phyloP scores from a whole-genome alignment of 2,113 vertebrate species.

The Meriones unguiculatus region DNA sequence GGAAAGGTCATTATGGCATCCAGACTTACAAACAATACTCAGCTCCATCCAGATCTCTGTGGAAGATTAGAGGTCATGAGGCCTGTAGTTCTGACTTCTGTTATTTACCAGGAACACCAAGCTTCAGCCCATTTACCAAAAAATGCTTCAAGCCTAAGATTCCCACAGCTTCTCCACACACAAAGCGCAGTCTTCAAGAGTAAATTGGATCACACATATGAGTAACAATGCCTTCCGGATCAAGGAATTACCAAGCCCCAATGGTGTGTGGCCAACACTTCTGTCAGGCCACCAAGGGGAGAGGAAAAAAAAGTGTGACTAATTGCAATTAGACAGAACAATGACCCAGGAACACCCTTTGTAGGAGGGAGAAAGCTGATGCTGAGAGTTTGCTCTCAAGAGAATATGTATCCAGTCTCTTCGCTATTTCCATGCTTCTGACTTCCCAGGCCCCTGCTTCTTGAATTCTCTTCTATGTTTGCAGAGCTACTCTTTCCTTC shows the following conservation, averaged over 20 bases:
- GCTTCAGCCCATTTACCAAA: background rate
- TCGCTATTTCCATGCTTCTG: background rate
- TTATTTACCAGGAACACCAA: conserved; percentile 21
- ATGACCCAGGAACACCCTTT: conserved; percentile 38
- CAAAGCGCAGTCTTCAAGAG: background rate
- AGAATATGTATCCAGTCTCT: background rate
- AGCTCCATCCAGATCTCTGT: conserved; percentile 26
- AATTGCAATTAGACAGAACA: conserved; percentile 57
- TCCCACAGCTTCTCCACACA: conserved; percentile 26
- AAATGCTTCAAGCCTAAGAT: background rate
- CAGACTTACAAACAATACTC: conserved; percentile 51
- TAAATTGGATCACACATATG: background rate
- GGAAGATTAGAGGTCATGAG: conserved; percentile 40
- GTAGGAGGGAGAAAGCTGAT: background rate
- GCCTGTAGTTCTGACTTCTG: conserved; percentile 24
- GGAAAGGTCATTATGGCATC: conserved; percentile 33
- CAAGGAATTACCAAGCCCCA: background rate
- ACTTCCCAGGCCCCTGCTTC: background rate
- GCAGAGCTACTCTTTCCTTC: background rate
- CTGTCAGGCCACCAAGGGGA: conserved; percentile 19
- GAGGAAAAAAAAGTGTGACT: conserved; percentile 24
- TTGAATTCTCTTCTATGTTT: background rate
- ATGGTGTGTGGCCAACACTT: conserved; percentile 15
- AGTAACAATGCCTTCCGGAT: background rate
- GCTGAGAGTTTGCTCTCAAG: background rate